Evolutionary conservation across 2,113 vertebrate species (phyloP).

Genomic region (Cathartes aura): DNA sequence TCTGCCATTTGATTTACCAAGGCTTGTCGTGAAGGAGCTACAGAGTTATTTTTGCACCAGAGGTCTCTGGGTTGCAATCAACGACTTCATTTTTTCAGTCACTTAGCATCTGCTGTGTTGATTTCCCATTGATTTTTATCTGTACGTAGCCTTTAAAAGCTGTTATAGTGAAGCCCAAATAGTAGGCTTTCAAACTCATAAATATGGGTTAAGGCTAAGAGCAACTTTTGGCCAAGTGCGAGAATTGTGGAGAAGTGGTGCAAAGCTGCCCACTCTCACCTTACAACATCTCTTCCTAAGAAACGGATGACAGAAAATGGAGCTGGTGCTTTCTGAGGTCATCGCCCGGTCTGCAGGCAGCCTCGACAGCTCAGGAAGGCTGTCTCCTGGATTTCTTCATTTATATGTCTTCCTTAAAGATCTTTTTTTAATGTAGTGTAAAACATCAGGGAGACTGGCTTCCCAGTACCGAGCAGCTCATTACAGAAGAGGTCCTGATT

Average conservation of each 20-base stretch:
- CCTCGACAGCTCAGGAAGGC: neutral
- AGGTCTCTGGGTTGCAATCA: conserved; percentile 55
- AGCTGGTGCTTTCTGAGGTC: neutral
- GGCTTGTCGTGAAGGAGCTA: neutral
- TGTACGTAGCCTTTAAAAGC: conserved; percentile 55
- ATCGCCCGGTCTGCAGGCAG: neutral
- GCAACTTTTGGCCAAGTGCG: neutral
- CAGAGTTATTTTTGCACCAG: conserved; percentile 26
- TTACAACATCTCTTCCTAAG: neutral
- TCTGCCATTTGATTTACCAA: neutral
- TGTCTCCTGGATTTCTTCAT: neutral
- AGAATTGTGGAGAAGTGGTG: neutral
- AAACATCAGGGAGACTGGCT: neutral
- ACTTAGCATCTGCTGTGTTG: conserved; percentile 26
- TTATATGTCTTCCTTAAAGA: neutral
- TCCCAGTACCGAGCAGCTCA: neutral
- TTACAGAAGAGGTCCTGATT: neutral
- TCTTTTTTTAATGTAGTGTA: neutral
- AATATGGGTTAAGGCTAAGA: neutral
- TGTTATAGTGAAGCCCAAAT: conserved; percentile 46
- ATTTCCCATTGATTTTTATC: conserved; percentile 66
- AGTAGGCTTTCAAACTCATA: conserved; percentile 16
- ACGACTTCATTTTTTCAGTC: conserved; percentile 25
- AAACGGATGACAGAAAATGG: neutral
- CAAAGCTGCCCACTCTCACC: neutral